These are phyloP conservation scores for Anoplius nigerrimus DNA, from an alignment of 2,888 invertebrate genomes.

Conservation along the genomic window DNA sequence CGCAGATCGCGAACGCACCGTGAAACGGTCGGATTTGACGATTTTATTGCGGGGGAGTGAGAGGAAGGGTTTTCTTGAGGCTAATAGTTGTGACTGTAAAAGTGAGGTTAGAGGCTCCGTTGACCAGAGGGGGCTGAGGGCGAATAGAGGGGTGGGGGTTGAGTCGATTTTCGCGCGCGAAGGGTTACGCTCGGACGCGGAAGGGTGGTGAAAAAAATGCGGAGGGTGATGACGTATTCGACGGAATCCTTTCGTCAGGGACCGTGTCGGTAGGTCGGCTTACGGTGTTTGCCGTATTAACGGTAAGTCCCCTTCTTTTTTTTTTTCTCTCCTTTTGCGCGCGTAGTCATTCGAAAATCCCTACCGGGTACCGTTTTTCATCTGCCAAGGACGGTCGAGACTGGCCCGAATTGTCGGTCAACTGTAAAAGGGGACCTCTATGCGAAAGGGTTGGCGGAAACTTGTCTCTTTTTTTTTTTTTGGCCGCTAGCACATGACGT, in stretches of 20 bases:
- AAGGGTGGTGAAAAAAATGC: not conserved
- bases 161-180: not conserved
- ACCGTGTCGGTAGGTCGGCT: slow-evolving; percentile 44
- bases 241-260: slow-evolving; percentile 36
- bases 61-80: too few species aligned
- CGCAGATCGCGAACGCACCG: slow-evolving; percentile 29
- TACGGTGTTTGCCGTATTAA: slow-evolving; percentile 58
- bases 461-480: slow-evolving; percentile 34
- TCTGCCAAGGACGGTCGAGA: slow-evolving; percentile 30
- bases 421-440: slow-evolving; percentile 48
- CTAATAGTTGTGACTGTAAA: too few species aligned
- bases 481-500: slow-evolving; percentile 11
- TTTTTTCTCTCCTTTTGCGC: slow-evolving; percentile 33
- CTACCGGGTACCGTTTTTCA: slow-evolving; percentile 59
- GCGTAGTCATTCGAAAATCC: slow-evolving; percentile 11
- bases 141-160: not conserved
- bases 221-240: slow-evolving; percentile 17
- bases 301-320: slow-evolving; percentile 53
- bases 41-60: too few species aligned
- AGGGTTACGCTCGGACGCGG: not conserved
- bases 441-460: slow-evolving; percentile 37
- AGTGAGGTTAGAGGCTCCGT: too few species aligned
- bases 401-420: slow-evolving; percentile 51
- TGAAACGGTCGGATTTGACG: slow-evolving; percentile 7
- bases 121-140: not conserved